phyloP scores from a whole-genome alignment of 1,140 invertebrate genomes.

The Stratiolaelaps scimitus region DNA sequence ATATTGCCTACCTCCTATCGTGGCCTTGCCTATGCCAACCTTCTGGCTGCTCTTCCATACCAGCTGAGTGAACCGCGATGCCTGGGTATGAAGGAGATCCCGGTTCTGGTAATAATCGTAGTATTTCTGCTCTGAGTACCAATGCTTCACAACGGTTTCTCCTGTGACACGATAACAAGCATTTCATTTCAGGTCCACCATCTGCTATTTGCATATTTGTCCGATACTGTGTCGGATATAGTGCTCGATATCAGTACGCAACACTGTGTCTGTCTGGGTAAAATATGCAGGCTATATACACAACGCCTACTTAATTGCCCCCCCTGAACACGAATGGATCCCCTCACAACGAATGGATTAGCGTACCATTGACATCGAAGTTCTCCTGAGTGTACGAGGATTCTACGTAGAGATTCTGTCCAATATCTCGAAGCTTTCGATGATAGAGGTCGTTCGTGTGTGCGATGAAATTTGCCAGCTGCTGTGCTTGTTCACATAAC shows the following conservation, averaged over 20 bases:
- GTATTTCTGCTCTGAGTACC: conserved; percentile 65
- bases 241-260: no score
- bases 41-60: conserved; percentile 36
- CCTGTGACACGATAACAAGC: conserved; percentile 43
- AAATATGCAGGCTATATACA: no score
- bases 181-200: no score
- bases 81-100: conserved; percentile 58
- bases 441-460: conserved; percentile 62
- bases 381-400: conserved; percentile 20
- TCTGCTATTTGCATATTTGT: no score
- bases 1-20: conserved; percentile 30
- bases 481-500: conserved; percentile 64
- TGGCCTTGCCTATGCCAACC: conserved; percentile 36
- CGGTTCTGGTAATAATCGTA: conserved; percentile 61
- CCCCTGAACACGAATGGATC: no score
- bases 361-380: conserved; percentile 16
- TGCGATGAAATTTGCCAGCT: conserved; percentile 69
- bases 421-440: conserved; percentile 54
- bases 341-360: no score
- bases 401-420: conserved; percentile 54
- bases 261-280: no score
- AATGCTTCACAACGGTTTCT: conserved; percentile 68
- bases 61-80: conserved; percentile 48
- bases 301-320: no score
- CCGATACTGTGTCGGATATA: no score